These are phyloP conservation scores for Hippotragus niger DNA, from an alignment of 2,113 vertebrate species.

Conservation along the genomic window DNA sequence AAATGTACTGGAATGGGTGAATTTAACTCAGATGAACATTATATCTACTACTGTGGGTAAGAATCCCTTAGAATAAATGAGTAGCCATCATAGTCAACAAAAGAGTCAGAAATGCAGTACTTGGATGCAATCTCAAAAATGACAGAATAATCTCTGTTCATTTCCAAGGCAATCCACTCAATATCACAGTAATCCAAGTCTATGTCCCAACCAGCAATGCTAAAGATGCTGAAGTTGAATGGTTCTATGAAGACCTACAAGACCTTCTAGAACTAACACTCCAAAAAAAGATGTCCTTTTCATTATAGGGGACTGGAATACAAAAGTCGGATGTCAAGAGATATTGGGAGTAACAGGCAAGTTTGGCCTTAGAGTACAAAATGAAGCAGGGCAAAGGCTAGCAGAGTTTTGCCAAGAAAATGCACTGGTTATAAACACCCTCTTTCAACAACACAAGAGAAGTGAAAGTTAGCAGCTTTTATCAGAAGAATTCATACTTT, in stretches of 20 bases:
- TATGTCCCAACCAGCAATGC: neutral
- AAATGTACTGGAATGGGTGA: neutral
- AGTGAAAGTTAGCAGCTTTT: neutral
- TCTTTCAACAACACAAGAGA: neutral
- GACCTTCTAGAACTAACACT: neutral
- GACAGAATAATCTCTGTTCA: neutral
- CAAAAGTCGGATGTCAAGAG: neutral
- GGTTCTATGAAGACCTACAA: neutral
- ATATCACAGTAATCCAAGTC: neutral
- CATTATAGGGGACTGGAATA: neutral
- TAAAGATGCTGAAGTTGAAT: neutral
- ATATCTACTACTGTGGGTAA: neutral
- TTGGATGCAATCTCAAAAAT: neutral
- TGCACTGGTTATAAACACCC: neutral
- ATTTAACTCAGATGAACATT: neutral
- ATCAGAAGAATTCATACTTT: neutral
- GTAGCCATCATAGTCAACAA: neutral
- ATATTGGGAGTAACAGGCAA: neutral
- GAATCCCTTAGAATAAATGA: neutral
- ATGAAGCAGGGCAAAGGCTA: neutral
- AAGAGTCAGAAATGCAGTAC: neutral
- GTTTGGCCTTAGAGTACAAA: neutral
- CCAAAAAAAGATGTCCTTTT: neutral
- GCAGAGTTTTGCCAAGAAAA: neutral
- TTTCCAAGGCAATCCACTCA: neutral